Percentiles rank a stretch among this genome's conserved stretches.
Evolutionary conservation across 2,888 invertebrate genomes (phyloP).

Genomic region (Sinohyriopsis cumingii): DNA sequence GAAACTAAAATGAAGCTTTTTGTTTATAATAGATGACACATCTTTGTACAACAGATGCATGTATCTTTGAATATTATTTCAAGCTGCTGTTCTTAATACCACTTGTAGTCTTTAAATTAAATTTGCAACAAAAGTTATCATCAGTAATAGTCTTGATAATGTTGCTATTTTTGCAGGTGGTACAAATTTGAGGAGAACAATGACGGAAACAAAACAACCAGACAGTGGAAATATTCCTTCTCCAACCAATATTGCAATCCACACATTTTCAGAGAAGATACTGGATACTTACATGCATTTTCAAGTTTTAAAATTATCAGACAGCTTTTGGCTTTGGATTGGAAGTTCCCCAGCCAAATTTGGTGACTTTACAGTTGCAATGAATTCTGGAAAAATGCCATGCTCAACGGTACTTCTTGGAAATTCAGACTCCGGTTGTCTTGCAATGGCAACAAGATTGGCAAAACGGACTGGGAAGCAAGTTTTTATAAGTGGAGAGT

Average conservation of each 20-base stretch:
- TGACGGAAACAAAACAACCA: too few relatives aligned
- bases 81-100: too few relatives aligned
- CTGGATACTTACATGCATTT: slow-evolving; percentile 47
- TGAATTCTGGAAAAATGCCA: slow-evolving; percentile 48
- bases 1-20: too few relatives aligned
- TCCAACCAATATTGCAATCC: slow-evolving; percentile 11
- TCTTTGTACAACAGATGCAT: too few relatives aligned
- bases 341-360: slow-evolving; percentile 45
- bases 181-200: too few relatives aligned
- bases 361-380: slow-evolving; percentile 58
- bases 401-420: slow-evolving; percentile 44
- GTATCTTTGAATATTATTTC: too few relatives aligned
- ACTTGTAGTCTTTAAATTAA: too few relatives aligned
- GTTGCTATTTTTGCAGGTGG: too few relatives aligned
- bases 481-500: slow-evolving; percentile 59
- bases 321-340: slow-evolving; percentile 60
- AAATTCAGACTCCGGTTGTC: slow-evolving; percentile 39
- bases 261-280: slow-evolving; percentile 49
- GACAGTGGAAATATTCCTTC: too few relatives aligned
- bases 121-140: too few relatives aligned
- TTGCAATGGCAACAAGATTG: slow-evolving; percentile 53
- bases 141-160: too few relatives aligned
- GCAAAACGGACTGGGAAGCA: slow-evolving; percentile 59
- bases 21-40: too few relatives aligned
- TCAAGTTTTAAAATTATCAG: slow-evolving; percentile 53